These are phyloP conservation scores for Rhingia rostrata DNA, from an alignment of 2,888 invertebrate genomes.

Conservation along the genomic window DNA sequence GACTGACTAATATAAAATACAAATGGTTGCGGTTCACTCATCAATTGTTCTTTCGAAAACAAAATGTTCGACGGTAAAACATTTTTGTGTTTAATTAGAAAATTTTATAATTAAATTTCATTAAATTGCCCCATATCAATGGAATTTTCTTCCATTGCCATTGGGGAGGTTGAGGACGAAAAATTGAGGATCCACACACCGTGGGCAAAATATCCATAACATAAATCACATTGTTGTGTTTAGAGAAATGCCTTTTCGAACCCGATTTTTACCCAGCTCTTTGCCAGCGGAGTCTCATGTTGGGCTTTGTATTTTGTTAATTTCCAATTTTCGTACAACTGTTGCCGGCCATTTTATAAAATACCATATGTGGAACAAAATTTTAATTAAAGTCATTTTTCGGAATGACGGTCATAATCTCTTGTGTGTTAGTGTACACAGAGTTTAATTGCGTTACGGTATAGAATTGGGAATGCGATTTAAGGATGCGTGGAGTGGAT, in stretches of 20 bases:
- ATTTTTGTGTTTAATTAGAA: slow-evolving; percentile 68
- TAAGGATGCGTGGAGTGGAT: too few relatives aligned
- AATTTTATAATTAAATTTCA: slow-evolving; percentile 71
- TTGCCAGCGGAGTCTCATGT: slow-evolving; percentile 12
- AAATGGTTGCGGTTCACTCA: slow-evolving; percentile 60
- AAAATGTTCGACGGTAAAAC: slow-evolving; percentile 35
- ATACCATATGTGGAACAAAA: slow-evolving; percentile 44
- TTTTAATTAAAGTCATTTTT: slow-evolving; percentile 67
- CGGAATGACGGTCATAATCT: slow-evolving; percentile 52
- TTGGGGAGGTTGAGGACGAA: neutral
- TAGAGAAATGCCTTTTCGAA: slow-evolving; percentile 25
- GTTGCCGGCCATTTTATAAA: slow-evolving; percentile 26
- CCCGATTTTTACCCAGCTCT: slow-evolving; percentile 1
- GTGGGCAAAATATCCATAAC: slow-evolving; percentile 51
- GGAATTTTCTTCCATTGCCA: slow-evolving; percentile 38
- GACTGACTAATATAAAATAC: slow-evolving; percentile 44
- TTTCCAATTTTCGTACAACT: slow-evolving; percentile 44
- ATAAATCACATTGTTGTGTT: slow-evolving; percentile 65
- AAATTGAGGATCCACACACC: slow-evolving; percentile 1
- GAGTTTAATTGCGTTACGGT: slow-evolving; percentile 30
- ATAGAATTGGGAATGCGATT: too few relatives aligned
- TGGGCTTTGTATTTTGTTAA: slow-evolving; percentile 51
- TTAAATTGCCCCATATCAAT: slow-evolving; percentile 60
- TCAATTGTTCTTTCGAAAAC: slow-evolving; percentile 44
- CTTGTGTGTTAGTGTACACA: slow-evolving; percentile 6